Percentiles rank a stretch among this genome's conserved stretches.
phyloP scores from a whole-genome alignment of 92 coral and sea anemone species.

The Umimayanthus kanabou region DNA sequence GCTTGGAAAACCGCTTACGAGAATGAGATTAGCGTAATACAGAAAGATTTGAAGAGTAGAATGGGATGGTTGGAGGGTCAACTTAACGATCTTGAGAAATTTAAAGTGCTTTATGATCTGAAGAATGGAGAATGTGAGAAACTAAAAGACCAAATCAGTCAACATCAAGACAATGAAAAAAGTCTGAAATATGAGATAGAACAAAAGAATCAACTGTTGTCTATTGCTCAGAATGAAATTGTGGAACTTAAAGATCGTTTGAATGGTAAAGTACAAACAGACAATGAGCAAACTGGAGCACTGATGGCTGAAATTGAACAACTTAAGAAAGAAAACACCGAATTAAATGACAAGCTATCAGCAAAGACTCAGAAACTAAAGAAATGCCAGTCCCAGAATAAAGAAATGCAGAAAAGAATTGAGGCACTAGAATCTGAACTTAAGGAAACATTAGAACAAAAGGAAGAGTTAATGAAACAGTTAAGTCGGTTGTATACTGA shows the following conservation, averaged over 20 bases:
- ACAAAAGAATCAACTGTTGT: slow-evolving; percentile 61
- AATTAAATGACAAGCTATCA: slow-evolving; percentile 56
- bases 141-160: slow-evolving; percentile 71
- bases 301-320: slow-evolving; percentile 68
- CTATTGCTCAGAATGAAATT: slow-evolving; percentile 71
- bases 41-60: slow-evolving; percentile 82
- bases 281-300: slow-evolving; percentile 63
- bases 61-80: slow-evolving; percentile 94
- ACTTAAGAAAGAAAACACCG: slow-evolving; percentile 61
- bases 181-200: slow-evolving; percentile 51
- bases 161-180: slow-evolving; percentile 65
- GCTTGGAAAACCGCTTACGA: slow-evolving; percentile 87
- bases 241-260: slow-evolving; percentile 70
- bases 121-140: slow-evolving; percentile 79
- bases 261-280: slow-evolving; percentile 46
- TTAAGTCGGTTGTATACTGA: slow-evolving; percentile 73
- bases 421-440: slow-evolving; percentile 70
- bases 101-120: slow-evolving; percentile 78
- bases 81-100: slow-evolving; percentile 85
- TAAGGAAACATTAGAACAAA: slow-evolving; percentile 54
- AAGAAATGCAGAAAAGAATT: slow-evolving; percentile 69
- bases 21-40: slow-evolving; percentile 72
- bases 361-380: slow-evolving; percentile 66
- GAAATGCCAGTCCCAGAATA: slow-evolving; percentile 63
- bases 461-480: slow-evolving; percentile 64